Percentiles rank a stretch among this genome's conserved stretches.
These are phyloP conservation scores for Dasysyrphus albostriatus DNA, from an alignment of 2,888 invertebrate genomes.

Conservation along the genomic window DNA sequence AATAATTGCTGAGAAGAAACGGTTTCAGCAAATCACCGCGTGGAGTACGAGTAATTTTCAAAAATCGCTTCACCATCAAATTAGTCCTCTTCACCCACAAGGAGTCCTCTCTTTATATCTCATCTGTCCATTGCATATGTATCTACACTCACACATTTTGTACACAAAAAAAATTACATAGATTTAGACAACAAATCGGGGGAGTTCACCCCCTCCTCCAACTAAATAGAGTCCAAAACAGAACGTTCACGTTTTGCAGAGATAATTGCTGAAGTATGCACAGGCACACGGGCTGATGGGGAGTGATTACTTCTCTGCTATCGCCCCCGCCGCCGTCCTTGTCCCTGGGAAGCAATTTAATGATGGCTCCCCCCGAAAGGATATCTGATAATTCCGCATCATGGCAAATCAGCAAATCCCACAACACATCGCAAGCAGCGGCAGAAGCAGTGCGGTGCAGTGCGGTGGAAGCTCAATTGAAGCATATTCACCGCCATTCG, in stretches of 20 bases:
- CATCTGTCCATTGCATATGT: conserved; percentile 39
- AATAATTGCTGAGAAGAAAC: conserved; percentile 75
- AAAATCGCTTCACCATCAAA: conserved; percentile 74
- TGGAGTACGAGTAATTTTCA: conserved; percentile 71
- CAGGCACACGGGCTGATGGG: conserved; percentile 72
- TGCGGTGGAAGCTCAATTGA: conserved; percentile 68
- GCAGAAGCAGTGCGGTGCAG: not conserved
- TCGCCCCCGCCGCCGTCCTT: not conserved
- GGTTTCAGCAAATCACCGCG: conserved; percentile 74
- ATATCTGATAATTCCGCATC: conserved; percentile 75
- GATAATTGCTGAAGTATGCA: conserved; percentile 75
- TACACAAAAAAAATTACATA: conserved; percentile 27
- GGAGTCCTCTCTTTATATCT: conserved; percentile 37
- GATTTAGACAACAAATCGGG: conserved; percentile 75
- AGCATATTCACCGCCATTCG: conserved; percentile 75
- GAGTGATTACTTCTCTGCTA: conserved; percentile 63
- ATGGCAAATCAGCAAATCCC: conserved; percentile 76
- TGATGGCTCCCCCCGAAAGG: conserved; percentile 73
- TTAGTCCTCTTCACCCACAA: conserved; percentile 73
- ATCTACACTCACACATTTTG: not conserved
- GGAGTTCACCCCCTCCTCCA: conserved; percentile 29
- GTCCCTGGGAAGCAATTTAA: conserved; percentile 73
- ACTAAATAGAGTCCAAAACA: conserved; percentile 22
- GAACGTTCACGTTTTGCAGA: conserved; percentile 62
- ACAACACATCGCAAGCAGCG: conserved; percentile 67